These are phyloP conservation scores for Meganola albula DNA, from an alignment of 2,888 invertebrate genomes.

Conservation along the genomic window DNA sequence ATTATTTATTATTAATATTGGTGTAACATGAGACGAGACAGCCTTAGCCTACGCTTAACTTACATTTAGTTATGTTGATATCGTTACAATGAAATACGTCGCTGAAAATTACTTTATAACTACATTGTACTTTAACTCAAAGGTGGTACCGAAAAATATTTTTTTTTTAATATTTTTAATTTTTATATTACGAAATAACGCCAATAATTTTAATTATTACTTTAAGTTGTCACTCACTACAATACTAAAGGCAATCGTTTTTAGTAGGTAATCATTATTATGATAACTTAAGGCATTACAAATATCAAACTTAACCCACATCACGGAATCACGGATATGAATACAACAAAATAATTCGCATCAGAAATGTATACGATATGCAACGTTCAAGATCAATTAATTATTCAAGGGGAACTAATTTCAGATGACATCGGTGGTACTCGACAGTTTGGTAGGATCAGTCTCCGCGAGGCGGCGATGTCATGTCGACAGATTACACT, in stretches of 20 bases:
- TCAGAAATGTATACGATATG: conserved; percentile 76
- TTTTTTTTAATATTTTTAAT: conserved; percentile 42
- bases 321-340: conserved; percentile 64
- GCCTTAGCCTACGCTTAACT: conserved; percentile 65
- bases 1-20: conserved; percentile 52
- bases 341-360: conserved; percentile 70
- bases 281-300: conserved; percentile 60
- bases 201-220: conserved; percentile 63
- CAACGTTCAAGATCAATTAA: conserved; percentile 74
- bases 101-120: conserved; percentile 66
- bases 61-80: conserved; percentile 65
- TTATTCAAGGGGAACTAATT: conserved; percentile 47
- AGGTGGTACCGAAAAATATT: conserved; percentile 75
- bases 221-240: conserved; percentile 64
- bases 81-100: conserved; percentile 61
- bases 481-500: conserved; percentile 37
- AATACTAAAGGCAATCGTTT: conserved; percentile 60
- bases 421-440: conserved; percentile 73
- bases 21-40: conserved; percentile 69
- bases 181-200: conserved; percentile 46
- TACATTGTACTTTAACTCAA: conserved; percentile 76
- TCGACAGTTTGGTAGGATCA: conserved; percentile 49
- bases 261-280: conserved; percentile 57
- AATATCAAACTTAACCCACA: conserved; percentile 63
- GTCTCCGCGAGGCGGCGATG: conserved; percentile 52